Percentiles rank a stretch among this genome's conserved stretches.
Conservation (phyloP, 2,797 vertebrate genomes). For the Spondyliosoma cantharus region DNA sequence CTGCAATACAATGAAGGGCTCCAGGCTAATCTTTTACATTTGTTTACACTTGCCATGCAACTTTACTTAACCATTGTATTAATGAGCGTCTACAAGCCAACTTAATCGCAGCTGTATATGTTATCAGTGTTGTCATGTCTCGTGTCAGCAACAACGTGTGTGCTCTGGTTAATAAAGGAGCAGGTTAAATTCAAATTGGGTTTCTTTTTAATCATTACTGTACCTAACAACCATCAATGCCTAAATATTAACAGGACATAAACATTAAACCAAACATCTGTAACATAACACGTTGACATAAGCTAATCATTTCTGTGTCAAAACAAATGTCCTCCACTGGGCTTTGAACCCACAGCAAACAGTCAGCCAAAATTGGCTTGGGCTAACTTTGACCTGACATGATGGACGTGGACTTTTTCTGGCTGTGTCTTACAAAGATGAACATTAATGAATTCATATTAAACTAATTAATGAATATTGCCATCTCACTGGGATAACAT, state of each 20-base stretch:
- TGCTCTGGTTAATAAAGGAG: no score
- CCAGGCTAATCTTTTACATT: no score
- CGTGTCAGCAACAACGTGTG: no score
- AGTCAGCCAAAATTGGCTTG: background rate
- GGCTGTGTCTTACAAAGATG: background rate
- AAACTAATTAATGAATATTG: background rate
- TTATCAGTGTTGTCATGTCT: no score
- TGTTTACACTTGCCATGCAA: background rate
- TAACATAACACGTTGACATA: background rate
- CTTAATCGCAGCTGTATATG: no score
- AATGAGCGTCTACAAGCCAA: no score
- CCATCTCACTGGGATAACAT: background rate
- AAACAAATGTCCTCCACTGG: background rate
- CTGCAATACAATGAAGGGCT: background rate
- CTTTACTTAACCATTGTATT: background rate
- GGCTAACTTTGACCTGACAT: background rate
- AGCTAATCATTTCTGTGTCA: background rate
- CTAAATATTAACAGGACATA: constrained; percentile 36
- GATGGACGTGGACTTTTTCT: background rate
- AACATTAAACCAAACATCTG: constrained; percentile 5
- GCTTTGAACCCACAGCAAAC: constrained; percentile 22
- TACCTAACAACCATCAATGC: background rate
- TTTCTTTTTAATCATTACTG: no score
- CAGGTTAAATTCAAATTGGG: no score
- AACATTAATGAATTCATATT: background rate